These are phyloP conservation scores for Syrmaticus mikado DNA, from an alignment of 2,113 vertebrate genomes.

Conservation along the genomic window DNA sequence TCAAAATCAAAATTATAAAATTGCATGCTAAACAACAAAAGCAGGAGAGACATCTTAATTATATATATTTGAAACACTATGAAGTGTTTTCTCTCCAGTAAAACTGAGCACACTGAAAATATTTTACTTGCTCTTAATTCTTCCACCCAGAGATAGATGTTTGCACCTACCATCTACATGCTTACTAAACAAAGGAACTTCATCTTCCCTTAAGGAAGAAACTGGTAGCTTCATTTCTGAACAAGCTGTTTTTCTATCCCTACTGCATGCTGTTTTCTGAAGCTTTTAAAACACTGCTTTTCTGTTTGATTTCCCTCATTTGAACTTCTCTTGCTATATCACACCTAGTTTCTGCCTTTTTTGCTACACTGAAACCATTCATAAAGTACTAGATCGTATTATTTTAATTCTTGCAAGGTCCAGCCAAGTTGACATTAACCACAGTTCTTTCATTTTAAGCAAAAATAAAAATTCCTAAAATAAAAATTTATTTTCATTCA, in stretches of 20 bases:
- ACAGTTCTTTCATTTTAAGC: not conserved
- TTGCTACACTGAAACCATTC: not conserved
- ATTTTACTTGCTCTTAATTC: not conserved
- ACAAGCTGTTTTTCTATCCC: not conserved
- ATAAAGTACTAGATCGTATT: not conserved
- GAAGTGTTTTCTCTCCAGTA: not conserved
- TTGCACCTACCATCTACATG: not conserved
- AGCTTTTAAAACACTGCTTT: not conserved
- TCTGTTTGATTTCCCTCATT: not conserved
- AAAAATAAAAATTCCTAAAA: not conserved
- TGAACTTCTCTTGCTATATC: not conserved
- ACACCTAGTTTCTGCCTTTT: not conserved
- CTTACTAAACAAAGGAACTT: not conserved
- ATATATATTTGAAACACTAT: not conserved
- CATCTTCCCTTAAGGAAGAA: not conserved
- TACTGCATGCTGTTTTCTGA: not conserved
- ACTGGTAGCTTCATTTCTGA: not conserved
- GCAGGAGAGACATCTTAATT: not conserved
- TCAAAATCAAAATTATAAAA: not conserved
- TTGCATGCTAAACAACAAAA: not conserved
- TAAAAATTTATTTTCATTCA: not conserved
- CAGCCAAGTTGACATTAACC: not conserved
- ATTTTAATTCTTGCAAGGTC: not conserved
- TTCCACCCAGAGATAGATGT: not conserved
- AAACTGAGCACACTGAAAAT: not conserved